phyloP scores from a whole-genome alignment of 1,140 invertebrate species.

The Dendrolimus kikuchii region DNA sequence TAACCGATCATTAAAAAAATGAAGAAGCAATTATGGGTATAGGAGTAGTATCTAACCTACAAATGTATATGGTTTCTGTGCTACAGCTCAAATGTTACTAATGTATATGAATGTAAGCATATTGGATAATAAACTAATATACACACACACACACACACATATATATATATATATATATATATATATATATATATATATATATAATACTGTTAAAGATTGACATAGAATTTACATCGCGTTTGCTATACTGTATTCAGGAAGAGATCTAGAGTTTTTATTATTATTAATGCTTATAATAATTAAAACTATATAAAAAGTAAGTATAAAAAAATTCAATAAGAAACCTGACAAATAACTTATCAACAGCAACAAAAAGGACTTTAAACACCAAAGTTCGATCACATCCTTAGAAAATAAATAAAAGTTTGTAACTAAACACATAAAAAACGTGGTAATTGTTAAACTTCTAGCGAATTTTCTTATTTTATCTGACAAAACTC shows the following conservation, averaged over 20 bases:
- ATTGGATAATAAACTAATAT: too few relatives aligned
- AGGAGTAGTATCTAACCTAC: too few relatives aligned
- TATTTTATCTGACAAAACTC: slow-evolving; percentile 44
- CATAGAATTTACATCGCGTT: slow-evolving; percentile 9
- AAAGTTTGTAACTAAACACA: slow-evolving; percentile 53
- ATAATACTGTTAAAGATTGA: background rate
- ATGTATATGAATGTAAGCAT: too few relatives aligned
- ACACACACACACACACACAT: too few relatives aligned
- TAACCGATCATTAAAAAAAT: too few relatives aligned
- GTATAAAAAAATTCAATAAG: slow-evolving; percentile 38
- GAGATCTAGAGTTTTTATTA: slow-evolving; percentile 18
- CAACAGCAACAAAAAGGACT: slow-evolving; percentile 30
- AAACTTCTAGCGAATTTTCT: slow-evolving; percentile 48
- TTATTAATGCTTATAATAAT: slow-evolving; percentile 30
- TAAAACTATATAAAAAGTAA: slow-evolving; percentile 40
- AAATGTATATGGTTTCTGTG: too few relatives aligned
- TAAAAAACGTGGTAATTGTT: slow-evolving; percentile 44
- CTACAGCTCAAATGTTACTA: too few relatives aligned
- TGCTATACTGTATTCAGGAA: slow-evolving; percentile 25
- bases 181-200: too few relatives aligned
- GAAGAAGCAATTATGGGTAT: too few relatives aligned
- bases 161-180: too few relatives aligned
- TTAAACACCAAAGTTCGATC: slow-evolving; percentile 44
- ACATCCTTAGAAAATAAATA: slow-evolving; percentile 52
- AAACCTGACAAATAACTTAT: slow-evolving; percentile 44